Conservation (phyloP, 1,140 invertebrate genomes). For the Trachymyrmex septentrionalis region DNA sequence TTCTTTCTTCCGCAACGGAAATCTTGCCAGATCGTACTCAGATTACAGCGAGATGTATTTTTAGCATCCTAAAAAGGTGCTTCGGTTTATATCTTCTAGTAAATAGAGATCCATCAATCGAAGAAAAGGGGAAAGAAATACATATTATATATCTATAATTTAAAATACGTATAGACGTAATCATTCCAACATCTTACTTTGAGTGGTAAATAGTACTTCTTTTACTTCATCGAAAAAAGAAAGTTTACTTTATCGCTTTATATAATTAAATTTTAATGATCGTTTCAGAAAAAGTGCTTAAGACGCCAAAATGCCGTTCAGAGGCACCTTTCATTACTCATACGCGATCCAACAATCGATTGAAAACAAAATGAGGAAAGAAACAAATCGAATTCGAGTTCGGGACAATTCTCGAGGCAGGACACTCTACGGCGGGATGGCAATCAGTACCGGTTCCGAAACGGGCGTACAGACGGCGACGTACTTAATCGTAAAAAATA, state of each 20-base stretch:
- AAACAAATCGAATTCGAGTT: slow-evolving; percentile 23
- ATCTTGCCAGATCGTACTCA: slow-evolving; percentile 28
- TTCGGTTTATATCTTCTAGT: neutral
- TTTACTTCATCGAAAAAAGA: neutral
- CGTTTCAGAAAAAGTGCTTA: neutral
- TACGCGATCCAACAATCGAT: neutral
- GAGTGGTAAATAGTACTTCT: no score
- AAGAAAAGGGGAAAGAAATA: no score
- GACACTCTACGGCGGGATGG: slow-evolving; percentile 32
- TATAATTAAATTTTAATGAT: neutral
- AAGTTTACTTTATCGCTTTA: neutral
- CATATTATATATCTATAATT: no score
- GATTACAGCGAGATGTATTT: slow-evolving; percentile 39
- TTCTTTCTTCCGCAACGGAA: slow-evolving; percentile 26
- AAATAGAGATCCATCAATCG: neutral
- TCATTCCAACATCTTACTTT: no score
- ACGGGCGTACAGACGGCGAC: slow-evolving; percentile 59
- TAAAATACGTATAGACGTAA: no score
- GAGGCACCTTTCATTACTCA: neutral
- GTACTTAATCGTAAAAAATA: slow-evolving; percentile 84
- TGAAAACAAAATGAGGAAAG: slow-evolving; percentile 16
- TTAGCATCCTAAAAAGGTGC: neutral
- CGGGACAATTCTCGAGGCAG: slow-evolving; percentile 32
- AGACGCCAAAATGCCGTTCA: neutral
- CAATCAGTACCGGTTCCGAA: slow-evolving; percentile 60